Conservation (phyloP, 2,888 invertebrate genomes). For the Eustalomyia histrio region DNA sequence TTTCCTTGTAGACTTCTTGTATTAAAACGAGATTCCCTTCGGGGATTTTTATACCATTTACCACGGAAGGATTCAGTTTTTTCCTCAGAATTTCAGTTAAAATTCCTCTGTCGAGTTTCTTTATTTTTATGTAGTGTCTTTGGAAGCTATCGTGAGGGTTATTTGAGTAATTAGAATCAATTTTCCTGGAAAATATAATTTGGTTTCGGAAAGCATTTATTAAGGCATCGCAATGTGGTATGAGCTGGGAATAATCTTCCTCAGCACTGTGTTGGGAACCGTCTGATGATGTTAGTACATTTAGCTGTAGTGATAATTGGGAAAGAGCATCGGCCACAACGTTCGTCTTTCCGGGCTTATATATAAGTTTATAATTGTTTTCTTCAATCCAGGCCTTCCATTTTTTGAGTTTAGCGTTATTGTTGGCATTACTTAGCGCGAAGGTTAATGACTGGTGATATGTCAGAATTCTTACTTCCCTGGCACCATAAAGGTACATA, state of each 20-base stretch:
- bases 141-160: too few species aligned
- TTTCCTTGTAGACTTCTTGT: constrained; percentile 30
- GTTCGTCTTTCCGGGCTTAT: constrained; percentile 53
- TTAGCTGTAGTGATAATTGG: neutral
- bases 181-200: too few species aligned
- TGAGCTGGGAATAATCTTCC: too few species aligned
- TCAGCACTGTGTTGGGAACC: too few species aligned
- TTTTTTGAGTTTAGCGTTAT: constrained; percentile 9
- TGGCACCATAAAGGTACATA: constrained; percentile 38
- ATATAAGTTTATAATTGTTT: constrained; percentile 54
- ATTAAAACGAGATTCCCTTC: neutral
- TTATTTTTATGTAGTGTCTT: constrained; percentile 8
- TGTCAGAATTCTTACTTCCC: too few species aligned
- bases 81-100: neutral
- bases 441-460: too few species aligned
- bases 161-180: too few species aligned
- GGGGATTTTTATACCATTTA: too few species aligned
- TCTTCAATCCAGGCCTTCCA: constrained; percentile 51
- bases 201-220: too few species aligned
- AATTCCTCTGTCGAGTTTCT: neutral
- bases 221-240: too few species aligned
- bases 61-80: constrained; percentile 15
- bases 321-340: constrained; percentile 45
- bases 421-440: too few species aligned
- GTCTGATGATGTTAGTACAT: too few species aligned